Evolutionary conservation across 2,888 invertebrate genomes (phyloP), one percentile per base, ranked within the genome.

Genomic region (Ashinkailepas kermadecensis): DNA sequence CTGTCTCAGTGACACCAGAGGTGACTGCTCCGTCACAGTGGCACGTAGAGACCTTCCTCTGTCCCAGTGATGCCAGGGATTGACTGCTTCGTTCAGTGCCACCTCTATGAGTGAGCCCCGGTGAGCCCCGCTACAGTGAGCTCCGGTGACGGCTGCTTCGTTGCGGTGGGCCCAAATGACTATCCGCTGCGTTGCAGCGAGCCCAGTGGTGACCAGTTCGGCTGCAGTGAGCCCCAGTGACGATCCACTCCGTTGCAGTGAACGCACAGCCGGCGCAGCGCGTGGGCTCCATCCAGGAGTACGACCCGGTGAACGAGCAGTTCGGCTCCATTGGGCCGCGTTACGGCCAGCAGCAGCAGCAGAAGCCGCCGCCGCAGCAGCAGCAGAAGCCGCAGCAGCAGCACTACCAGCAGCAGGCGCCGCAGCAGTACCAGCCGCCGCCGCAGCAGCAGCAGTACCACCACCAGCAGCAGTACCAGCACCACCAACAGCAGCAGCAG

Each of bases 241-340:
- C 70, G 15, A 7, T 11, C 23, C 39, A 39, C 39, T 54, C 82
- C 25, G 23, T 85, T 86, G 59, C 86, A 90, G 90, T 90, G 84
- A 89, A 89, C 85, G 89, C 88, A 85, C 89, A 88, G 84, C 89
- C 90, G 87, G 88, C 89, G 81, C 90, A 93, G 84, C 91, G 92
- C 86, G 93, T 96, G 86, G 96, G 96, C 7, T 95, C 95, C n/a
- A 94, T 97, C 84, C 93, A 94, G 59, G 97, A 97, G 87, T 93
- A 98, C 87, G 98, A 99, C 89, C 98, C 98, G 3, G 91, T 97
- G 81, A 96, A 94, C 88, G 94, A 95, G 84, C 92, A 94, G 86
- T 94, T 94, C 87, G 94, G 94, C 80, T 93, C 94, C 39, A 86
- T 91, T 83, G 90, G 88, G 84, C 86, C 87, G 82, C 87, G 86